Conservation (phyloP, 2,113 vertebrate species). For the Dermatemys mawii region DNA sequence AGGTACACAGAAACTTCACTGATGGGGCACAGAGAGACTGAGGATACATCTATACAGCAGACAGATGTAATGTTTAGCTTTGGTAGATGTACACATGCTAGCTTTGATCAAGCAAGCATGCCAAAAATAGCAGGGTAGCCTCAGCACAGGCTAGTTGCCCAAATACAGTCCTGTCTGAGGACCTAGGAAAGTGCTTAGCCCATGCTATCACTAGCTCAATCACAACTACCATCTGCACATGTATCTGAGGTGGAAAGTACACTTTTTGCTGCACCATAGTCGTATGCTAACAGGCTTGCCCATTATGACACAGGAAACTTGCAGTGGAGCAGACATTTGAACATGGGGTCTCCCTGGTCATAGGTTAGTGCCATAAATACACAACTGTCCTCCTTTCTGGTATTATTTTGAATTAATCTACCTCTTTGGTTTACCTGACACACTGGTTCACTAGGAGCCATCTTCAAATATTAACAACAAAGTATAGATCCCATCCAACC, state of each 20-base stretch:
- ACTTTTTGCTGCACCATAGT: too few relatives aligned
- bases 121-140: background rate
- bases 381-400: too few relatives aligned
- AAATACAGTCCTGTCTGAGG: too few relatives aligned
- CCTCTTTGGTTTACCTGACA: background rate
- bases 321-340: background rate
- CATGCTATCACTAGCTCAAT: too few relatives aligned
- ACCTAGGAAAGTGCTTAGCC: too few relatives aligned
- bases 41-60: background rate
- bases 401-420: background rate
- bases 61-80: background rate
- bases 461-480: background rate
- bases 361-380: background rate
- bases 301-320: background rate
- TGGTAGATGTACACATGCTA: background rate
- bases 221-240: too few relatives aligned
- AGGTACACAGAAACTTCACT: background rate
- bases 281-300: background rate
- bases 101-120: background rate
- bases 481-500: background rate
- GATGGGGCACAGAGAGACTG: background rate
- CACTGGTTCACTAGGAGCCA: background rate
- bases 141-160: background rate
- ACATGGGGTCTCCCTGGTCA: background rate
- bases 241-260: too few relatives aligned